Conservation (phyloP, 2,888 invertebrate species). For the Conistra vaccinii region DNA sequence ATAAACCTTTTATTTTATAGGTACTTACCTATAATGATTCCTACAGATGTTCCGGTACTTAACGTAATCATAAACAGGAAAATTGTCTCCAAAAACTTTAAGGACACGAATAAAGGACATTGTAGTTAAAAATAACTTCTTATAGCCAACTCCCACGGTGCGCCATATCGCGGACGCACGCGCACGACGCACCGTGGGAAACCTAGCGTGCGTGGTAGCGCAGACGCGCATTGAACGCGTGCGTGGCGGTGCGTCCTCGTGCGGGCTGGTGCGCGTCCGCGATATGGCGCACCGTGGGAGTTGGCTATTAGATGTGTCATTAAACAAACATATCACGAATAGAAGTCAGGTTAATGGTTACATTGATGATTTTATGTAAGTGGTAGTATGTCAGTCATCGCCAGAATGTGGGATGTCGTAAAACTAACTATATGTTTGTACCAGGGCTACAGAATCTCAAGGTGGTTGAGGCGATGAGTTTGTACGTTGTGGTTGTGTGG, state of each 20-base stretch:
- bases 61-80: neutral
- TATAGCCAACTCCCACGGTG: too few relatives aligned
- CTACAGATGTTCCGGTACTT: neutral
- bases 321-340: slow-evolving; percentile 36
- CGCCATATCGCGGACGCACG: too few relatives aligned
- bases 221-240: too few relatives aligned
- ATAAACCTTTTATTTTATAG: neutral
- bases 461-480: slow-evolving; percentile 34
- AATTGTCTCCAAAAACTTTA: slow-evolving; percentile 7
- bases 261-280: too few relatives aligned
- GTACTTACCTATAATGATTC: neutral
- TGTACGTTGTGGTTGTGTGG: neutral
- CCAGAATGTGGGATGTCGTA: slow-evolving; percentile 57
- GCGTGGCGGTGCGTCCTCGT: too few relatives aligned
- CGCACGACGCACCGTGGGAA: too few relatives aligned
- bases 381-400: slow-evolving; percentile 49
- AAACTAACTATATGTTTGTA: slow-evolving; percentile 41
- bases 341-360: slow-evolving; percentile 26
- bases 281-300: too few relatives aligned
- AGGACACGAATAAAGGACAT: slow-evolving; percentile 13
- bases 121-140: neutral
- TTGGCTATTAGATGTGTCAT: slow-evolving; percentile 27
- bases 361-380: slow-evolving; percentile 50
- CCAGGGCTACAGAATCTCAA: slow-evolving; percentile 61
- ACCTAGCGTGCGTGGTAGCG: too few relatives aligned